Evolutionary conservation across 2,113 vertebrate genomes (phyloP).

Genomic region (Equus quagga): DNA sequence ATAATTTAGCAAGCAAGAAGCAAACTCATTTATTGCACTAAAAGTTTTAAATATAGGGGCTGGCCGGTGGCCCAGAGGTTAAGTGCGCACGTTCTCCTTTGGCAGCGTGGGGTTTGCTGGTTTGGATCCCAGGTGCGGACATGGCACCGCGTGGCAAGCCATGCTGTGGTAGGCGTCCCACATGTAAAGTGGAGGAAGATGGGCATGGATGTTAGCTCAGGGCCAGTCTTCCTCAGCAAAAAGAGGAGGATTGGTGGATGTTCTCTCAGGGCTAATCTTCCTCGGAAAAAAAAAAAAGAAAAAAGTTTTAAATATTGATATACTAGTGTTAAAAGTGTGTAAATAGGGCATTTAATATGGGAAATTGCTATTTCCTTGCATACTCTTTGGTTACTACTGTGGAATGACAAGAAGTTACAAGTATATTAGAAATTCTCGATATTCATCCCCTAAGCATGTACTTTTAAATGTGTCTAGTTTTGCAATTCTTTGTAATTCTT

Average conservation of each 20-base stretch:
- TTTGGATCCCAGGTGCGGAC: no score
- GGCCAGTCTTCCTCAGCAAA: no score
- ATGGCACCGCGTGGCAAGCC: no score
- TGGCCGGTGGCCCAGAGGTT: no score
- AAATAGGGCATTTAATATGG: not conserved
- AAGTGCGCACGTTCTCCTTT: no score
- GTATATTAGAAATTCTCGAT: not conserved
- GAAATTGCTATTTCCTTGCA: not conserved
- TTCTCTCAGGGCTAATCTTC: no score
- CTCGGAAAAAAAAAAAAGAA: no score
- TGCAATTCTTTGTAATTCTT: not conserved
- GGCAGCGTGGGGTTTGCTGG: no score
- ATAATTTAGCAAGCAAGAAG: not conserved
- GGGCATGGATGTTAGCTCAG: no score
- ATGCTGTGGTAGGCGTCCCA: no score
- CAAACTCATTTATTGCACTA: not conserved
- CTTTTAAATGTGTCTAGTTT: not conserved
- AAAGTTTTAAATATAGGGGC: not conserved
- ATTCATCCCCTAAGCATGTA: not conserved
- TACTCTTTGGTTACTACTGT: not conserved
- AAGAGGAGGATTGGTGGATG: no score
- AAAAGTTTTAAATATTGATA: constrained; percentile 1
- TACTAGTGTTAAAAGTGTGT: not conserved
- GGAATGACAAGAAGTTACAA: not conserved
- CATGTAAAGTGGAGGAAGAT: no score